A percentile compares a stretch with the other conserved stretches of the same genome.
Conservation (phyloP, 2,113 vertebrate species). For the Python bivittatus region DNA sequence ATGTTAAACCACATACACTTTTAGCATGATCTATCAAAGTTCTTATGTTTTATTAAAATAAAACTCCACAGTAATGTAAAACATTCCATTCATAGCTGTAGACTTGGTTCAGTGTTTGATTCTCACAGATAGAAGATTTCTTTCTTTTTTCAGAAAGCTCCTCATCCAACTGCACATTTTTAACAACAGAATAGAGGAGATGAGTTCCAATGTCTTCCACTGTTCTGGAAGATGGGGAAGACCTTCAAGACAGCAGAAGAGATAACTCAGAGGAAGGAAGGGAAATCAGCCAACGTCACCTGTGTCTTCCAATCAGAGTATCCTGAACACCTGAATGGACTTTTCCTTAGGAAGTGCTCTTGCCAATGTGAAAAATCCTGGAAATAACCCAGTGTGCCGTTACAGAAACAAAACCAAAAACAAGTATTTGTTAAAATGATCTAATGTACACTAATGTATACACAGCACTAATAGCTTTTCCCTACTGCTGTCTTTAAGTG, state of each 20-base stretch:
- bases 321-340: too few relatives aligned
- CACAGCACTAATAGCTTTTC: too few relatives aligned
- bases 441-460: too few relatives aligned
- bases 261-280: background rate
- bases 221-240: background rate
- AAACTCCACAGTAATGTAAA: background rate
- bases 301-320: background rate
- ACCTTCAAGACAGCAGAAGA: background rate
- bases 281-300: background rate
- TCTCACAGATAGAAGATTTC: background rate
- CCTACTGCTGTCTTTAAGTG: too few relatives aligned
- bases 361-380: too few relatives aligned
- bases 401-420: too few relatives aligned
- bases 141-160: background rate
- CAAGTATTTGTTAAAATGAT: too few relatives aligned
- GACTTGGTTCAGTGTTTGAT: too few relatives aligned
- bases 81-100: background rate
- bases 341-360: too few relatives aligned
- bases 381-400: too few relatives aligned
- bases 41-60: background rate
- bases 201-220: background rate
- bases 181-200: background rate
- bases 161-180: background rate
- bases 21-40: background rate
- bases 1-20: background rate